Evolutionary conservation across 2,888 invertebrate genomes (phyloP), one percentile per base, ranked within the genome.

Genomic region (Callimorpha dominula): DNA sequence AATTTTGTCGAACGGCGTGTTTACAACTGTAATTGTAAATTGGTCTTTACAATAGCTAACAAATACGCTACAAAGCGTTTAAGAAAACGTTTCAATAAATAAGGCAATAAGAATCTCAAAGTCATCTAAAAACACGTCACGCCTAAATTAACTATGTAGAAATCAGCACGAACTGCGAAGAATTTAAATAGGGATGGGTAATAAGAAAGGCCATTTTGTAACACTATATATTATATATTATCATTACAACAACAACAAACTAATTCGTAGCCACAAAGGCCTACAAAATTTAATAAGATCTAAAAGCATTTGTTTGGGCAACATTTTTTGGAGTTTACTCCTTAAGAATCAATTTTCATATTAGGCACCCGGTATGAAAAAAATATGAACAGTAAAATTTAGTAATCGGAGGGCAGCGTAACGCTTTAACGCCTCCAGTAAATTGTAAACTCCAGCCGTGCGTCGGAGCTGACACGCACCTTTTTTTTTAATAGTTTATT

Each of bases 71-170:
- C 20, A 11, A 57, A 46, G 17, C 43, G 31, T 64, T 54, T 14
- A 20, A 60, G 9, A 17, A 65, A 57, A 49, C 42, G 15, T 17
- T 43, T 71, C 46, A 52, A 62, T 52, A 62, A 52, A 63, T 52
- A 57, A 52, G 31, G 15, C 31, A 52, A 71, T 66, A 65, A 40
- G 60, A 69, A 75, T 75, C 78, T 71, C 73, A 73, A 78, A 76
- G 74, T 64, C 78, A 82, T 83, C 77, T 72, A 79, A 46, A 83
- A 73, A 72, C 81, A 70, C 73, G 80, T 86, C 87, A 86, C 87
- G 86, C 74, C 64, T 78, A 82, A 82, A 85, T 83, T 84, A 81
- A 75, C 71, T 81, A 85, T 87, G 86, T 85, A 86, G 87, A 87
- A 85, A 86, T 86, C 87, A 79, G 78, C 74, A 79, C 80, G 72